These are phyloP conservation scores for Equus quagga DNA, from an alignment of 2,113 vertebrate species.

Conservation along the genomic window DNA sequence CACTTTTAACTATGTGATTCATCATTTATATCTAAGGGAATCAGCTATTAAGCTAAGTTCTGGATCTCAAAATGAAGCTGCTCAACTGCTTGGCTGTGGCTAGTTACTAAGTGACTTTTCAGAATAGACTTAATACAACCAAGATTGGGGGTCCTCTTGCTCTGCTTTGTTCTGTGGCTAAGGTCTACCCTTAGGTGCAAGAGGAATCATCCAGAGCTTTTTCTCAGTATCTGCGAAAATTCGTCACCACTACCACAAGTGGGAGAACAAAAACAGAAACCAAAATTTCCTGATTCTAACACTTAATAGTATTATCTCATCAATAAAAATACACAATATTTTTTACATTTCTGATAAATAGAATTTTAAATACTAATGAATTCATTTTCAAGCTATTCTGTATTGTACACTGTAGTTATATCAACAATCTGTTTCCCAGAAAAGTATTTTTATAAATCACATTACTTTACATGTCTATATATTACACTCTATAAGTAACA, in stretches of 20 bases:
- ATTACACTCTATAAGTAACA: constrained; percentile 63
- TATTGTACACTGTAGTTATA: neutral
- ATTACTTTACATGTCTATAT: neutral
- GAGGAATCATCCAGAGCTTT: neutral
- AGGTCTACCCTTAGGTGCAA: neutral
- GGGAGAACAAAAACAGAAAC: neutral
- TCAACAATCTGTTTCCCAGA: neutral
- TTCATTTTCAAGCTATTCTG: neutral
- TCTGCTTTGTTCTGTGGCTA: neutral
- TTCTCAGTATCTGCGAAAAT: neutral
- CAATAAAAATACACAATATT: neutral
- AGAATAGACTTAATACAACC: neutral
- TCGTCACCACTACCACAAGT: neutral
- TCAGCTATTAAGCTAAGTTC: neutral
- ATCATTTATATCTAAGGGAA: neutral
- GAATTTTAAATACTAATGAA: neutral
- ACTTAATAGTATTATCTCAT: neutral
- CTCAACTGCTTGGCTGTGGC: neutral
- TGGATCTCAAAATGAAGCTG: neutral
- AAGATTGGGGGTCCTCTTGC: neutral
- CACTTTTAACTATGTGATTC: neutral
- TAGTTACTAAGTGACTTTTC: neutral
- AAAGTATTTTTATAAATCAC: constrained; percentile 6
- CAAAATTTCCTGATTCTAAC: neutral
- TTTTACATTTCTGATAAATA: neutral